Percentiles rank a stretch among this genome's conserved stretches.
Conservation (phyloP, 2,888 invertebrate genomes). For the Tetragnatha montana region DNA sequence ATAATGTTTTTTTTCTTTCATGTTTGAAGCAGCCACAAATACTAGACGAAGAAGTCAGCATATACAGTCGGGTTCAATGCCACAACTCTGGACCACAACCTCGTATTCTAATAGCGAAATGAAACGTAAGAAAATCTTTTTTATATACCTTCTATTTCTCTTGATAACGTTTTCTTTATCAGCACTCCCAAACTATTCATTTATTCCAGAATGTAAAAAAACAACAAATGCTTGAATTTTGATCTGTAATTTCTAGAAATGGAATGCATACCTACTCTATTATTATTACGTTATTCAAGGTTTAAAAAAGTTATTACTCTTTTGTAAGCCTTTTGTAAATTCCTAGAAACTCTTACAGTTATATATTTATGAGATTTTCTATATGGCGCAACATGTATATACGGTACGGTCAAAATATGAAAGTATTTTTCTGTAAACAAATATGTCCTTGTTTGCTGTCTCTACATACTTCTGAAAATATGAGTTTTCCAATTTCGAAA, state of each 20-base stretch:
- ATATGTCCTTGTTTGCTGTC: background rate
- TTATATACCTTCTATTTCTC: background rate
- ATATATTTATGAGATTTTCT: background rate
- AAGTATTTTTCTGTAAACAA: background rate
- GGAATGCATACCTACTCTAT: no score
- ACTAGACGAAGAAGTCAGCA: slow-evolving; percentile 57
- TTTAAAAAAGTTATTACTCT: no score
- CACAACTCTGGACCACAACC: slow-evolving; percentile 59
- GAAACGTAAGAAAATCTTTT: slow-evolving; percentile 28
- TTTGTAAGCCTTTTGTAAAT: background rate
- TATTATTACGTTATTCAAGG: no score
- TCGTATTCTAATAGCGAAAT: slow-evolving; percentile 62
- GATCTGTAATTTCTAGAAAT: no score
- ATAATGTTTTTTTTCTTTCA: background rate
- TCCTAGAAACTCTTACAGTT: background rate
- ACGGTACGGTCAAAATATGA: background rate
- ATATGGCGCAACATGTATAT: background rate
- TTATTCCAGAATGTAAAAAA: no score
- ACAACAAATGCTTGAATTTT: no score
- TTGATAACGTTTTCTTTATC: no score
- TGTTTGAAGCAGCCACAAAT: slow-evolving; percentile 47
- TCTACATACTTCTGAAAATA: background rate
- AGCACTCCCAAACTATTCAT: no score
- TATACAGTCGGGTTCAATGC: slow-evolving; percentile 66
- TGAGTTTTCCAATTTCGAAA: background rate